phyloP scores from a whole-genome alignment of 2,113 vertebrate genomes.

The Cyprinodon brontotheroides region DNA sequence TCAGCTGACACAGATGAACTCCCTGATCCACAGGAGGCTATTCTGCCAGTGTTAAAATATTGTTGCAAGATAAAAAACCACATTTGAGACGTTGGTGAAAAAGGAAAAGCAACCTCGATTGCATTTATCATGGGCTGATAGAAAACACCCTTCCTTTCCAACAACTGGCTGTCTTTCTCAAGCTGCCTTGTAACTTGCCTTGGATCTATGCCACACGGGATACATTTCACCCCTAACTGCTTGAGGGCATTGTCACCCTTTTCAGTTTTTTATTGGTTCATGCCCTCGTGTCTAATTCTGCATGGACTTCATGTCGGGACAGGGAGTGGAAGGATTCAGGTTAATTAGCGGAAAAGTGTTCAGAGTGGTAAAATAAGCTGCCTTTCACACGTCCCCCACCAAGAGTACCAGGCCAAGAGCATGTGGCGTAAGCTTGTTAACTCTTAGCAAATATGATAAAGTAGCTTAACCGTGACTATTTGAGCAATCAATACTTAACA shows the following conservation, averaged over 20 bases:
- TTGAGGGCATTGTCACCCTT: slow-evolving; percentile 54
- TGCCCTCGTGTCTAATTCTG: slow-evolving; percentile 50
- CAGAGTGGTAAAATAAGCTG: slow-evolving; percentile 10
- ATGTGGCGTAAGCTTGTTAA: slow-evolving; percentile 17
- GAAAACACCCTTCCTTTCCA: slow-evolving; percentile 76
- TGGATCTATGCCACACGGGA: slow-evolving; percentile 60
- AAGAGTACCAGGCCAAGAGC: slow-evolving; percentile 26
- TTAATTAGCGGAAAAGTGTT: slow-evolving; percentile 54
- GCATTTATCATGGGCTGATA: slow-evolving; percentile 68
- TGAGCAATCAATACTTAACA: slow-evolving; percentile 20
- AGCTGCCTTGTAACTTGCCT: slow-evolving; percentile 48
- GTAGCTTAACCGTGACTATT: neutral
- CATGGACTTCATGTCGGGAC: slow-evolving; percentile 58
- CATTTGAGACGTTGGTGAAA: slow-evolving; percentile 74
- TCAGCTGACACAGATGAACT: neutral
- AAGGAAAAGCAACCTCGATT: slow-evolving; percentile 70
- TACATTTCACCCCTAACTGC: slow-evolving; percentile 47
- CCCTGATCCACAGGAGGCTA: neutral
- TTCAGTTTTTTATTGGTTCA: slow-evolving; percentile 58
- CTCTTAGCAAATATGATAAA: slow-evolving; percentile 17
- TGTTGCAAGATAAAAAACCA: slow-evolving; percentile 67
- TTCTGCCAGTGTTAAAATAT: slow-evolving; percentile 22
- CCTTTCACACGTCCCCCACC: slow-evolving; percentile 60
- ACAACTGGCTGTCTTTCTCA: slow-evolving; percentile 58
- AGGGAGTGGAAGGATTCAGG: slow-evolving; percentile 52